A percentile compares a stretch with the other conserved stretches of the same genome.
These are phyloP conservation scores for Limnodromus scolopaceus DNA, from an alignment of 2,797 vertebrate species.

Conservation along the genomic window DNA sequence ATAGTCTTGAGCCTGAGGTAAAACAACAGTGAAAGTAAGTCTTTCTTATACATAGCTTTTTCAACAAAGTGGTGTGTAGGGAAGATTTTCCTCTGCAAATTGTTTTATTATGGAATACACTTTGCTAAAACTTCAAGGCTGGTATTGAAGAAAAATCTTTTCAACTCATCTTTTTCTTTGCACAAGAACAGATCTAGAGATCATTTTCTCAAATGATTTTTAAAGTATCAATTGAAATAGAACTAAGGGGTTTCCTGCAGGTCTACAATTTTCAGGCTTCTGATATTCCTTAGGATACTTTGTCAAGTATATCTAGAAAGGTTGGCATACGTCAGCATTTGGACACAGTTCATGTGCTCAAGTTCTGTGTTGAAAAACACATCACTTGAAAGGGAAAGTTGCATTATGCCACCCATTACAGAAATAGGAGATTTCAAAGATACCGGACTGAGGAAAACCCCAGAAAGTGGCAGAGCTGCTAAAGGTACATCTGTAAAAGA, in stretches of 20 bases:
- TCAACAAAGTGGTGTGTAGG: background rate
- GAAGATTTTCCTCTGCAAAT: background rate
- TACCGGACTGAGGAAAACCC: background rate
- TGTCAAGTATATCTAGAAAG: background rate
- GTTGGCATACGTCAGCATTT: background rate
- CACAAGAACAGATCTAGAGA: background rate
- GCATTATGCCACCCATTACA: background rate
- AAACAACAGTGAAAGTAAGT: background rate
- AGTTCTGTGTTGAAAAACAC: background rate
- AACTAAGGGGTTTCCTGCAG: background rate
- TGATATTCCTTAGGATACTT: background rate
- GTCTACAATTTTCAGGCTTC: background rate
- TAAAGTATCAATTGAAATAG: background rate
- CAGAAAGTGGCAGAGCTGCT: background rate
- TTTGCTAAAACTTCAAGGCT: background rate
- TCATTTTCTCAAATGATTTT: background rate
- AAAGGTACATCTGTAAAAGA: background rate
- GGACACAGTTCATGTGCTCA: background rate
- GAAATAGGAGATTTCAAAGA: background rate
- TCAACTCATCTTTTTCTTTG: background rate
- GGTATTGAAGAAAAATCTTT: background rate
- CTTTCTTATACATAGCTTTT: background rate
- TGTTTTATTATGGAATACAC: background rate
- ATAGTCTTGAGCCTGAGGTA: slow-evolving; percentile 18
- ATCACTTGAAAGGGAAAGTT: background rate